Percentiles rank a stretch among this genome's conserved stretches.
Conservation (phyloP, 2,888 invertebrate species). For the Anthophora plumipes region DNA sequence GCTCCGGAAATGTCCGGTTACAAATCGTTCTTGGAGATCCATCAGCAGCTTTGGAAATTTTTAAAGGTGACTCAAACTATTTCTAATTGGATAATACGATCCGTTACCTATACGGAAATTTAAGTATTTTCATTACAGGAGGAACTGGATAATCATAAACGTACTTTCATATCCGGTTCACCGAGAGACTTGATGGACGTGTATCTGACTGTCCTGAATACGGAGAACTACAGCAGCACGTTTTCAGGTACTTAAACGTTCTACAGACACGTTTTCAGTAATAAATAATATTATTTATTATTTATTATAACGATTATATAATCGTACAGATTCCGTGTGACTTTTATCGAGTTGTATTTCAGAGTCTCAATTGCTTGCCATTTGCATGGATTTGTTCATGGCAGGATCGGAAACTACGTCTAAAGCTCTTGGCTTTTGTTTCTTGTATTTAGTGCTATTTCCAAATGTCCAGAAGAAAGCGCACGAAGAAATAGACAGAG, state of each 20-base stretch:
- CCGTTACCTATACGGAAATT: neutral
- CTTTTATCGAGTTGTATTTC: neutral
- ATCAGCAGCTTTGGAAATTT: conserved; percentile 87
- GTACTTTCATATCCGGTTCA: conserved; percentile 87
- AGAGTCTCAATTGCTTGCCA: conserved; percentile 91
- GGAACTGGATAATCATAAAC: conserved; percentile 90
- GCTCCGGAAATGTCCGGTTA: conserved; percentile 93
- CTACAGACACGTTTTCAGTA: neutral
- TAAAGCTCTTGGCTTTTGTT: conserved; percentile 91
- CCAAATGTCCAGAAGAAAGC: conserved; percentile 91
- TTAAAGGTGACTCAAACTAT: conserved; percentile 25
- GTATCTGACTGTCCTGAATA: conserved; percentile 89
- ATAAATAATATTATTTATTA: no score
- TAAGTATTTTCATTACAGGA: conserved; percentile 80
- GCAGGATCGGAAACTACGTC: conserved; percentile 95
- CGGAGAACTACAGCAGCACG: conserved; percentile 86
- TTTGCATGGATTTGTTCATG: conserved; percentile 94
- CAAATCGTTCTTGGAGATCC: conserved; percentile 89
- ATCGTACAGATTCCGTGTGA: neutral
- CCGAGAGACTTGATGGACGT: conserved; percentile 93
- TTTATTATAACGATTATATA: neutral
- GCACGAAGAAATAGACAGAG: conserved; percentile 91
- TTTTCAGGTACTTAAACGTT: conserved; percentile 82
- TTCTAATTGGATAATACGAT: neutral
- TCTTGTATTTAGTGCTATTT: conserved; percentile 90